Evolutionary conservation across 2,797 vertebrate genomes (phyloP).

Genomic region (Sitta carolinensis): DNA sequence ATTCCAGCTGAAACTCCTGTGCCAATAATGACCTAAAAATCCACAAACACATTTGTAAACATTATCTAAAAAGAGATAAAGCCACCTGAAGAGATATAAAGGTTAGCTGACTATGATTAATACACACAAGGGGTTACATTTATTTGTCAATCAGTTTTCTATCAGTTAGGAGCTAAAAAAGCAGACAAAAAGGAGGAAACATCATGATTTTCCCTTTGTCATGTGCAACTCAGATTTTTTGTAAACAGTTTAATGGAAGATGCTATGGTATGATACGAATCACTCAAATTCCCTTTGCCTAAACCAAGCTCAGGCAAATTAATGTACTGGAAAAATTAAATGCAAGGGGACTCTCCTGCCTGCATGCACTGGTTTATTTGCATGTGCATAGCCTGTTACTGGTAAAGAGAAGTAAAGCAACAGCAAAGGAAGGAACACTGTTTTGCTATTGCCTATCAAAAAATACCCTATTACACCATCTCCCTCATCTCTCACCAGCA

Average conservation of each 20-base stretch:
- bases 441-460: background rate
- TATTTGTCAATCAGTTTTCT: background rate
- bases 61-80: background rate
- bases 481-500: background rate
- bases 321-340: background rate
- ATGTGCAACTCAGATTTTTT: background rate
- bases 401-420: background rate
- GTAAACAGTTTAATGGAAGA: background rate
- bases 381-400: background rate
- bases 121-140: background rate
- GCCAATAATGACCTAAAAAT: constrained; percentile 86
- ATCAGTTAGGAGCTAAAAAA: background rate
- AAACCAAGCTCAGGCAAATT: background rate
- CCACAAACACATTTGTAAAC: constrained; percentile 2
- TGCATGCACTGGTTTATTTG: background rate
- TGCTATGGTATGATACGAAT: background rate
- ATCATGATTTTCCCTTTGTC: background rate
- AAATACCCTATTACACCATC: background rate
- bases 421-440: background rate
- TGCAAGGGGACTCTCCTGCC: background rate
- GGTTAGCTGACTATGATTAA: background rate
- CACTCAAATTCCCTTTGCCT: background rate
- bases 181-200: background rate
- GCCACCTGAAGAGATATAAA: background rate
- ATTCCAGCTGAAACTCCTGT: constrained; percentile 89